Base-by-base conservation (phyloP, 1,140 invertebrate species). In the Melipona quadrifasciata region DNA sequence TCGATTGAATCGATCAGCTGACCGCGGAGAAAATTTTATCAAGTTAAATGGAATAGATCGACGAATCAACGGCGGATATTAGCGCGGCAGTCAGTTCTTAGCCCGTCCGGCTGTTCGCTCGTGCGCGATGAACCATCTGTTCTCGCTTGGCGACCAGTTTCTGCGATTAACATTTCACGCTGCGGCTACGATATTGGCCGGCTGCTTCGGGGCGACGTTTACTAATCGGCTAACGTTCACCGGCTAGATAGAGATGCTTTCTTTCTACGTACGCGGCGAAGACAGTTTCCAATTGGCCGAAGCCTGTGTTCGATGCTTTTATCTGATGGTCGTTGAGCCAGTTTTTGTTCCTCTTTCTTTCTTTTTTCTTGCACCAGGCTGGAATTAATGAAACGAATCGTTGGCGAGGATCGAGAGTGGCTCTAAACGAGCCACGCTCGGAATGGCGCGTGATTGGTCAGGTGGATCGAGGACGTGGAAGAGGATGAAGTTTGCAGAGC, bases 101-200 rank as follows among this genome's bases (percentile, higher is more conserved):
- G 2, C n/a, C 14, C 27, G 21, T 21, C 2, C 16, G 57, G 17
- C 17, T 57, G 86, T 19, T 47, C 67, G 67, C 10, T 53, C 53
- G 67, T 72, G 72, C 76, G 70, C 31, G 85, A 53, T 61, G 71
- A 65, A 68, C 14, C 31, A 31, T 47, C 51, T 21, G 34, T 53
- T 64, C 55, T 39, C 70, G 39, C 57, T 31, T 34, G 24, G 75
- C 90, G 88, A 89, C 90, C 89, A 89, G 90, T 92, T 92, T 92
- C 88, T 89, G 90, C 82, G 90, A 92, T 93, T 93, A 93, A 92
- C 90, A 91, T 92, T 93, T 91, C 91, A 91, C 91, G 89, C 87
- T 88, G 81, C 14, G 19, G 12, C 53, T 19, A 31, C 39, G 72
- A 87, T 85, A 88, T 80, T 65, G 53, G 73, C 8, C 57, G 71